Evolutionary conservation across 2,113 vertebrate species (phyloP).

Genomic region (Xyliphius kryptos): DNA sequence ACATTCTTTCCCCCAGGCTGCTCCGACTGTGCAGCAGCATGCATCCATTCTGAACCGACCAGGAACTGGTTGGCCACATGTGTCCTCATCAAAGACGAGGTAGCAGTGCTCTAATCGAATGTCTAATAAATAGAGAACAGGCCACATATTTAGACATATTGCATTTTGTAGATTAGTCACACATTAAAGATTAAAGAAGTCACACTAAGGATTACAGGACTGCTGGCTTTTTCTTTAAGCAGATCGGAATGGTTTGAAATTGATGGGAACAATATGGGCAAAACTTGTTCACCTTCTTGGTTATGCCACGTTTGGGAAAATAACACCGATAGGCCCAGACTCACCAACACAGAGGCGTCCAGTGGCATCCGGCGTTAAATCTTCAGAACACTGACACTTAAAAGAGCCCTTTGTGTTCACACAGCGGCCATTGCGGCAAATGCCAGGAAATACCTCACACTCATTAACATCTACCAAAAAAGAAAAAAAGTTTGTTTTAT

Average conservation of each 20-base stretch:
- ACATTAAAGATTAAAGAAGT: too few species aligned
- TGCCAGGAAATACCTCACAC: slow-evolving; percentile 67
- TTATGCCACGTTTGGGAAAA: too few species aligned
- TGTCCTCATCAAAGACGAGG: slow-evolving; percentile 66
- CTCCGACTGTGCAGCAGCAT: slow-evolving; percentile 69
- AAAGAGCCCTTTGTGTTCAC: slow-evolving; percentile 70
- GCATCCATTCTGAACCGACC: slow-evolving; percentile 64
- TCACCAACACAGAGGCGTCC: slow-evolving; percentile 68
- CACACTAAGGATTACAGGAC: too few species aligned
- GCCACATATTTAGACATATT: too few species aligned
- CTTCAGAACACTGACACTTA: slow-evolving; percentile 65
- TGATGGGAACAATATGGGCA: too few species aligned
- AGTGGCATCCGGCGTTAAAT: slow-evolving; percentile 61
- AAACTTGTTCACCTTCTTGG: too few species aligned
- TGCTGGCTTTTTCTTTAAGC: too few species aligned
- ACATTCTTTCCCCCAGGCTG: slow-evolving; percentile 66
- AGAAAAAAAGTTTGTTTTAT: neutral
- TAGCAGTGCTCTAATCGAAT: slow-evolving; percentile 66
- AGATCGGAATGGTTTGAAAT: too few species aligned
- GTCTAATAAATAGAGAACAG: slow-evolving; percentile 49
- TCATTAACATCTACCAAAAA: slow-evolving; percentile 64
- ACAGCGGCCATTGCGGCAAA: slow-evolving; percentile 66
- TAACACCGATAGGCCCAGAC: slow-evolving; percentile 1
- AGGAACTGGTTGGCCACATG: slow-evolving; percentile 52
- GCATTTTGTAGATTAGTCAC: too few species aligned